Conservation (phyloP, 1,140 invertebrate species). For the Brachionus angularis region DNA sequence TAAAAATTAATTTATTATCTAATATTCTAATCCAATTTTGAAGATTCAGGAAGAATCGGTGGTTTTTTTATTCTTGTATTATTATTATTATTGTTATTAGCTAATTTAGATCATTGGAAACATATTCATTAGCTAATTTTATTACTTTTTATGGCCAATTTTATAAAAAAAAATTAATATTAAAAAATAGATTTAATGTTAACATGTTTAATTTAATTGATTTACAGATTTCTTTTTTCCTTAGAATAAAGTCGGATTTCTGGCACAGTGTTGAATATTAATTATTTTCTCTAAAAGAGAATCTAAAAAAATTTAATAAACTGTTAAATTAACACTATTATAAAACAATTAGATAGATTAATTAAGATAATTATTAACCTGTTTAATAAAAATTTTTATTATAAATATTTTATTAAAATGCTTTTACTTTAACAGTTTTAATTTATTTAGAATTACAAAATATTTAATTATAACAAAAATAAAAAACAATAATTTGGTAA, state of each 20-base stretch:
- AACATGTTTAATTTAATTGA: slow-evolving; percentile 5
- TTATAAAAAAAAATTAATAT: not conserved
- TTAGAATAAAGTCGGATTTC: slow-evolving; percentile 29
- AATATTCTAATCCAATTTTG: too few relatives aligned
- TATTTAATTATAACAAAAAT: too few relatives aligned
- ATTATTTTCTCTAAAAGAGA: too few relatives aligned
- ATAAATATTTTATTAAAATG: not conserved
- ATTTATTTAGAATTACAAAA: not conserved
- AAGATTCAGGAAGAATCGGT: too few relatives aligned
- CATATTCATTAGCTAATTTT: too few relatives aligned
- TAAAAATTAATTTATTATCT: too few relatives aligned
- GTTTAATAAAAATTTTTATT: not conserved
- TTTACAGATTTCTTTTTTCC: slow-evolving; percentile 15
- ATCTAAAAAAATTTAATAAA: slow-evolving; percentile 12
- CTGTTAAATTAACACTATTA: slow-evolving; percentile 40
- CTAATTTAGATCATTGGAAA: too few relatives aligned
- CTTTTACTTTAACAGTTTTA: not conserved
- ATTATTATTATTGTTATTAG: too few relatives aligned
- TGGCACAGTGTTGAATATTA: slow-evolving; percentile 38
- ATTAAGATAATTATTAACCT: slow-evolving; percentile 31
- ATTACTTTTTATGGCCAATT: too few relatives aligned
- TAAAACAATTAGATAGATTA: slow-evolving; percentile 43
- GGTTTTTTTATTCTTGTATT: too few relatives aligned
- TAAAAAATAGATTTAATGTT: too few relatives aligned
- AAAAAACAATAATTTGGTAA: too few relatives aligned